Percentiles rank a stretch among this genome's conserved stretches.
phyloP scores from a whole-genome alignment of 1,140 invertebrate species.

The Bombus confusus region DNA sequence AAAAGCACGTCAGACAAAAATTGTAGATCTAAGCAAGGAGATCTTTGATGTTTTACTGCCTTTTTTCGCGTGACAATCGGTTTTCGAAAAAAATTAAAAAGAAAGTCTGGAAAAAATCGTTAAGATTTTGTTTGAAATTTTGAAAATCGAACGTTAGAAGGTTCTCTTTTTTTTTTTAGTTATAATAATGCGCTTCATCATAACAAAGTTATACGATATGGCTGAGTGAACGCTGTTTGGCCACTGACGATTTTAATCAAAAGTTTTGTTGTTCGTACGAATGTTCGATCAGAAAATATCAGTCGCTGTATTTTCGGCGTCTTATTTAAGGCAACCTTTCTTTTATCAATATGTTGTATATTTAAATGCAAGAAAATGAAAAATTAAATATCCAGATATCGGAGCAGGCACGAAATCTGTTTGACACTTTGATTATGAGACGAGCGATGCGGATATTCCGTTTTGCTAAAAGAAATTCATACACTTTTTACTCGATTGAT shows the following conservation, averaged over 20 bases:
- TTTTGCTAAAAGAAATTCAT: neutral
- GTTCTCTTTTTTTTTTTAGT: no score
- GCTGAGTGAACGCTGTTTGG: neutral
- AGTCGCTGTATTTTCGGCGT: neutral
- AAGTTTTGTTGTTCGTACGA: no score
- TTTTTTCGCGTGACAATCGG: no score
- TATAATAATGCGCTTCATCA: neutral
- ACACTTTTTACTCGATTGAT: neutral
- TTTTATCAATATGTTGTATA: neutral
- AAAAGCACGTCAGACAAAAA: no score
- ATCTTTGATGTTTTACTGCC: no score
- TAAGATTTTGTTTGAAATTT: no score
- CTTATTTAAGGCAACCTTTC: neutral
- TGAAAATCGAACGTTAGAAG: no score
- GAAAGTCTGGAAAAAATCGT: no score
- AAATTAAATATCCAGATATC: slow-evolving; percentile 2
- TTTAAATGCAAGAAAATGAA: neutral
- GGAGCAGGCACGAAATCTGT: neutral
- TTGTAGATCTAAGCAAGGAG: no score
- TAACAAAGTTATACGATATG: neutral
- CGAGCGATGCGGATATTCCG: neutral
- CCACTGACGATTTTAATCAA: no score
- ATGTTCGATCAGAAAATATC: neutral
- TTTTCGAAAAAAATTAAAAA: no score
- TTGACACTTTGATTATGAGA: slow-evolving; percentile 3